Percentiles rank a stretch among this genome's conserved stretches.
Evolutionary conservation across 2,888 invertebrate genomes (phyloP).

Genomic region (Stenurella melanura): DNA sequence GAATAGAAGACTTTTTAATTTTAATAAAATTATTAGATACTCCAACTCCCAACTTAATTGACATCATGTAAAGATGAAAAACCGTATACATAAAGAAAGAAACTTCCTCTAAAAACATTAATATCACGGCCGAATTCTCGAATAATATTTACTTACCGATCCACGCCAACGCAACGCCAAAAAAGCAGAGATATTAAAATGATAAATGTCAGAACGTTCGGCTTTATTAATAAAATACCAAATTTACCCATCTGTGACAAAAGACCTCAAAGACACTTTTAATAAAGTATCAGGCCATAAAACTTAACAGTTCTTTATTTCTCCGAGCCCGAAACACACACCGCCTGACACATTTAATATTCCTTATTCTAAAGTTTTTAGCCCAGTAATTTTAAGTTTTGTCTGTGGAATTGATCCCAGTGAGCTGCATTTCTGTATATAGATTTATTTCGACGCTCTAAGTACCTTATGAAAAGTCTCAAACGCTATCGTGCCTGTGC

Average conservation of each 20-base stretch:
- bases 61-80: too few species aligned
- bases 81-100: neutral
- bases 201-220: conserved; percentile 5
- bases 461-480: too few species aligned
- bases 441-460: too few species aligned
- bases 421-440: too few species aligned
- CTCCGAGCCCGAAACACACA: conserved; percentile 33
- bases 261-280: conserved; percentile 26
- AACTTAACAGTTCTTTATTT: conserved; percentile 35
- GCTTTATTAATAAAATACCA: conserved; percentile 21
- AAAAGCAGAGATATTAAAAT: conserved; percentile 3
- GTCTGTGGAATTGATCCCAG: too few species aligned
- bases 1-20: too few species aligned
- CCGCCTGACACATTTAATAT: conserved; percentile 46
- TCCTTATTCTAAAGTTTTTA: conserved; percentile 45
- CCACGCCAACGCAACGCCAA: neutral
- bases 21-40: too few species aligned
- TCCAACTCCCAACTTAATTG: too few species aligned
- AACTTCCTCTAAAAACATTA: neutral
- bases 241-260: conserved; percentile 20
- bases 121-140: neutral
- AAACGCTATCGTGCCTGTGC: too few species aligned
- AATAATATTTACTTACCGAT: conserved; percentile 3
- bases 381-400: too few species aligned
- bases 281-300: conserved; percentile 38